Conservation (phyloP, 2,888 invertebrate species). For the Diabrotica balteata region DNA sequence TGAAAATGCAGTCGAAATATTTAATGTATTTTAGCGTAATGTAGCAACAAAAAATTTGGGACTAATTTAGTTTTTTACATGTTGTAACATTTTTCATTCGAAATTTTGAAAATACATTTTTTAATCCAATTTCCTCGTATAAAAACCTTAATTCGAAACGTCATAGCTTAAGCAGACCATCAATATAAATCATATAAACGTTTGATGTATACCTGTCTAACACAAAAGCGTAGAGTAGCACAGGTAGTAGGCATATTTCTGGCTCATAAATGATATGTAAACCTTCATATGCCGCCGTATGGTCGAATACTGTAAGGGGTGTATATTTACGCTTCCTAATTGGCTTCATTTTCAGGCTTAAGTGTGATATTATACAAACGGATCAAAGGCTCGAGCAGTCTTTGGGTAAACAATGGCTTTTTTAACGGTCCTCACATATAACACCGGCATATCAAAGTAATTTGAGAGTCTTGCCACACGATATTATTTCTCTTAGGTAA, state of each 20-base stretch:
- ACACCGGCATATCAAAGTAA: not conserved
- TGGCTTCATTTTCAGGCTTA: conserved; percentile 23
- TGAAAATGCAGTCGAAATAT: too few relatives aligned
- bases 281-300: conserved; percentile 4
- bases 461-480: too few relatives aligned
- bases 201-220: conserved; percentile 7
- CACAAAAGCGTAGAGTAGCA: too few relatives aligned
- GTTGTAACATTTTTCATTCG: too few relatives aligned
- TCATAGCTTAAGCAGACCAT: not conserved
- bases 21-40: too few relatives aligned
- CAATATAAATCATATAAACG: conserved; percentile 1
- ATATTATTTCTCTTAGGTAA: too few relatives aligned
- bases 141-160: too few relatives aligned
- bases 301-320: conserved; percentile 11
- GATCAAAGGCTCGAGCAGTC: conserved; percentile 22
- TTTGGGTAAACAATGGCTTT: not conserved
- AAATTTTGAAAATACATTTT: too few relatives aligned
- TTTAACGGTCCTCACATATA: not conserved
- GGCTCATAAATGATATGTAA: conserved; percentile 22
- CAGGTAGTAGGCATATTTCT: conserved; percentile 13
- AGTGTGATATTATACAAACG: conserved; percentile 17
- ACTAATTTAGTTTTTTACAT: too few relatives aligned
- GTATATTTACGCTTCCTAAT: conserved; percentile 24
- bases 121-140: too few relatives aligned
- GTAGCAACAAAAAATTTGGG: too few relatives aligned